phyloP scores from a whole-genome alignment of 2,113 vertebrate genomes.

The Cephalopterus ornatus region DNA sequence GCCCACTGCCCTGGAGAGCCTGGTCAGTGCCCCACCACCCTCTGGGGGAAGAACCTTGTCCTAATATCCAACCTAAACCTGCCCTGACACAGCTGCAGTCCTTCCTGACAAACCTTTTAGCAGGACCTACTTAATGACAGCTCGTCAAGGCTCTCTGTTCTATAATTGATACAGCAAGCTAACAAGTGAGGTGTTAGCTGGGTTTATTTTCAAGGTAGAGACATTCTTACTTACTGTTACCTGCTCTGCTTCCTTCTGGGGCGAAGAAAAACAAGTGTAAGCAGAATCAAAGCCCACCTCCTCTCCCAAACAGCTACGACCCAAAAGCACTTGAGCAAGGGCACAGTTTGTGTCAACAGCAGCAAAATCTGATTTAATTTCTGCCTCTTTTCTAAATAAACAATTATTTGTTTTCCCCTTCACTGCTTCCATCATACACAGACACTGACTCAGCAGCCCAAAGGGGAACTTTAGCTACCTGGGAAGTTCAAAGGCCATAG shows the following conservation, averaged over 20 bases:
- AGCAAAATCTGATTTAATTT: neutral
- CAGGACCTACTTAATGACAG: neutral
- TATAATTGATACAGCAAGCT: conserved; percentile 7
- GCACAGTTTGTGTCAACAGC: neutral
- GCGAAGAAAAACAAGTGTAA: neutral
- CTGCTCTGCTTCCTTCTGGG: neutral
- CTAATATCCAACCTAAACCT: neutral
- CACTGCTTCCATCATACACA: neutral
- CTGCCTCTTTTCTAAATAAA: neutral
- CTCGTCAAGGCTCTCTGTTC: neutral
- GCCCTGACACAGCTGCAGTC: neutral
- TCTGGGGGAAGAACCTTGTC: neutral
- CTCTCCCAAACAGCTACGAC: neutral
- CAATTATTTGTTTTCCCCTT: neutral
- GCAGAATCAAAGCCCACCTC: neutral
- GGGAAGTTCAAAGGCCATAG: neutral
- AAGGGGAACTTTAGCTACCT: neutral
- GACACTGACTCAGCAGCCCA: conserved; percentile 17
- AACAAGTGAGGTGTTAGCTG: neutral
- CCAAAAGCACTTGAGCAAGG: neutral
- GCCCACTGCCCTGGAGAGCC: neutral
- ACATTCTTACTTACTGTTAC: neutral
- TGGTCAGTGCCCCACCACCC: neutral
- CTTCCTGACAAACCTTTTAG: neutral
- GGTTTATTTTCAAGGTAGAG: conserved; percentile 20